Conservation (phyloP, 2,888 invertebrate genomes). For the Drosophila melanosoma region DNA sequence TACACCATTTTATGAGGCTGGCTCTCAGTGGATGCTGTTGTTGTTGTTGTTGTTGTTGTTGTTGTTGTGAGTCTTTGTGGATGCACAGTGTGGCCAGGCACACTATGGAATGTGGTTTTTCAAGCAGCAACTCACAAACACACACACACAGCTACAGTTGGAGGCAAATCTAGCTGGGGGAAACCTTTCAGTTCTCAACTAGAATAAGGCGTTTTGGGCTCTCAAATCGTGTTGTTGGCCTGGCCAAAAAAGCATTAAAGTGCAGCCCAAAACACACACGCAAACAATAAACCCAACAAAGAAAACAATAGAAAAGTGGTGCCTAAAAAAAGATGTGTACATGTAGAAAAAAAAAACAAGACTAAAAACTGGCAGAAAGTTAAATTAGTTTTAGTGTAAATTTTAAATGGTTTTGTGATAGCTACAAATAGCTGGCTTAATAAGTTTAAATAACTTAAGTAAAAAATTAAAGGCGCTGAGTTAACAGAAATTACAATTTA, state of each 20-base stretch:
- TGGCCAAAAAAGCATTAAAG: conserved; percentile 34
- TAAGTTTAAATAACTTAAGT: background rate
- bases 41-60: conserved; percentile 21
- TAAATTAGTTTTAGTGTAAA: background rate
- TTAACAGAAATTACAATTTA: no score
- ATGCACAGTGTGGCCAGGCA: conserved; percentile 56
- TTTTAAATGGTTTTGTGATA: background rate
- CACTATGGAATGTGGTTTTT: conserved; percentile 80
- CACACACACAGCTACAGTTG: conserved; percentile 16
- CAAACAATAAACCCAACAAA: conserved; percentile 16
- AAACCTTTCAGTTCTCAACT: conserved; percentile 38
- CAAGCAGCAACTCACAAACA: conserved; percentile 62
- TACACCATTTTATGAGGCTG: conserved; percentile 56
- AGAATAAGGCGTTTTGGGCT: conserved; percentile 30
- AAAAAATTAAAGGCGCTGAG: background rate
- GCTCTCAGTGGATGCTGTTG: conserved; percentile 69
- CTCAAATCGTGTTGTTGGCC: conserved; percentile 32
- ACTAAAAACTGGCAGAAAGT: background rate
- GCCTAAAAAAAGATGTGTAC: conserved; percentile 11
- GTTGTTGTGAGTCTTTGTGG: conserved; percentile 25
- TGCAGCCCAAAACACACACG: conserved; percentile 14
- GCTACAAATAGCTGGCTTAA: background rate
- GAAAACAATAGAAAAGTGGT: conserved; percentile 10
- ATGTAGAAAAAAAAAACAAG: background rate
- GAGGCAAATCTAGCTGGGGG: conserved; percentile 28